phyloP scores from a whole-genome alignment of 2,113 vertebrate genomes.

The Vulpes ferrilata region DNA sequence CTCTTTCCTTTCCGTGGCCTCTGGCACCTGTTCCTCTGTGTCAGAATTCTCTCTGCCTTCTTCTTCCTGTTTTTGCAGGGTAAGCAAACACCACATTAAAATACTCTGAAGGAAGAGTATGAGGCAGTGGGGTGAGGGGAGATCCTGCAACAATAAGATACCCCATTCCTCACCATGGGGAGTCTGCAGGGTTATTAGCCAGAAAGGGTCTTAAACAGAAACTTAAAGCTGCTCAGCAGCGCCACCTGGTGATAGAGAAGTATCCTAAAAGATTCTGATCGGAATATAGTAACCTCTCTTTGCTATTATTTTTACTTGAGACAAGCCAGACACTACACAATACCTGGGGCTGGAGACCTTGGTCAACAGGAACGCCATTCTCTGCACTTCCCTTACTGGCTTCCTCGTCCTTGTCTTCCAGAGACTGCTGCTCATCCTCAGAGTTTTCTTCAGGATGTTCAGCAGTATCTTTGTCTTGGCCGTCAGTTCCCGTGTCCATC shows the following conservation, averaged over 20 bases:
- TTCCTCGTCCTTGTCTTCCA: constrained; percentile 73
- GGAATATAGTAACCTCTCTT: not conserved
- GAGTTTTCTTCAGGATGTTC: constrained; percentile 81
- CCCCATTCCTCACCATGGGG: not conserved
- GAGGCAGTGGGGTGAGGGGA: not conserved
- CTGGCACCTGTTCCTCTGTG: constrained; percentile 87
- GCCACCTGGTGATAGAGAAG: not conserved
- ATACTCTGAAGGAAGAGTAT: not conserved
- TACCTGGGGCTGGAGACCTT: constrained; percentile 93
- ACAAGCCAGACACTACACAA: not conserved
- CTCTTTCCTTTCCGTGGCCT: constrained; percentile 92
- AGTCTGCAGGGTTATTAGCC: not conserved
- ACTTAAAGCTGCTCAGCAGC: not conserved
- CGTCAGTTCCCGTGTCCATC: constrained; percentile 81
- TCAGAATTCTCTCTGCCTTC: constrained; percentile 84
- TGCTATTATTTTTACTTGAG: not conserved
- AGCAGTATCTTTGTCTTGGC: constrained; percentile 75
- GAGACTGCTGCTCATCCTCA: constrained; percentile 78
- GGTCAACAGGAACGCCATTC: constrained; percentile 81
- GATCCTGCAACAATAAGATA: not conserved
- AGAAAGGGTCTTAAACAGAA: not conserved
- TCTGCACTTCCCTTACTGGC: constrained; percentile 82
- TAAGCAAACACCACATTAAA: constrained; percentile 19
- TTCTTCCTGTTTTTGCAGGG: constrained; percentile 86
- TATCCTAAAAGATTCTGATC: not conserved